These are phyloP conservation scores for Pogonus chalceus DNA, from an alignment of 1,140 invertebrate species.

Conservation along the genomic window DNA sequence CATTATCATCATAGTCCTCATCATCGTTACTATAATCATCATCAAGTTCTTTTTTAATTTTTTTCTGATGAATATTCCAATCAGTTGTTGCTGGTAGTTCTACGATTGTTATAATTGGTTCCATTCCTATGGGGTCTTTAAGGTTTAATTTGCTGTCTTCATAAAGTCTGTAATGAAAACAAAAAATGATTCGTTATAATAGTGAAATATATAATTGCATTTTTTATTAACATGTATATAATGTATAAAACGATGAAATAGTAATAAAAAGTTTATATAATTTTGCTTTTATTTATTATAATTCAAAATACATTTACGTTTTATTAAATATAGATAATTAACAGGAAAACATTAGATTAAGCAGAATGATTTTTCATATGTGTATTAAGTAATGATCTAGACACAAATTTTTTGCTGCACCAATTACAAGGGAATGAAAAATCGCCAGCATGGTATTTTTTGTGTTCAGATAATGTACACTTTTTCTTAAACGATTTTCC, in stretches of 20 bases:
- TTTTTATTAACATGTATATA: too few relatives aligned
- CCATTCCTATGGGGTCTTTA: neutral
- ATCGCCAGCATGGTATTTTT: slow-evolving; percentile 9
- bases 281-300: too few relatives aligned
- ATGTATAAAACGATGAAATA: too few relatives aligned
- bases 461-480: slow-evolving; percentile 26
- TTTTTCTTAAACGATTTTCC: slow-evolving; percentile 27
- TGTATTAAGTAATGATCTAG: slow-evolving; percentile 19
- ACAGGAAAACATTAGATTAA: too few relatives aligned
- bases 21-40: too few relatives aligned
- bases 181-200: neutral
- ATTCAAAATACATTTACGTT: too few relatives aligned
- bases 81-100: neutral
- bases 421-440: slow-evolving; percentile 12
- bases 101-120: neutral
- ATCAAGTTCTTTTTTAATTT: too few relatives aligned
- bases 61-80: neutral
- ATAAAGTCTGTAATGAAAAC: neutral
- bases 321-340: too few relatives aligned
- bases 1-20: too few relatives aligned
- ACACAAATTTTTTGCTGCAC: slow-evolving; percentile 21
- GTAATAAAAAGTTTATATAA: too few relatives aligned
- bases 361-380: slow-evolving; percentile 18
- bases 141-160: neutral
- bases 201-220: too few relatives aligned